A percentile compares a stretch with the other conserved stretches of the same genome.
Evolutionary conservation across 2,797 vertebrate species (phyloP).

Genomic region (Babyrousa celebensis): DNA sequence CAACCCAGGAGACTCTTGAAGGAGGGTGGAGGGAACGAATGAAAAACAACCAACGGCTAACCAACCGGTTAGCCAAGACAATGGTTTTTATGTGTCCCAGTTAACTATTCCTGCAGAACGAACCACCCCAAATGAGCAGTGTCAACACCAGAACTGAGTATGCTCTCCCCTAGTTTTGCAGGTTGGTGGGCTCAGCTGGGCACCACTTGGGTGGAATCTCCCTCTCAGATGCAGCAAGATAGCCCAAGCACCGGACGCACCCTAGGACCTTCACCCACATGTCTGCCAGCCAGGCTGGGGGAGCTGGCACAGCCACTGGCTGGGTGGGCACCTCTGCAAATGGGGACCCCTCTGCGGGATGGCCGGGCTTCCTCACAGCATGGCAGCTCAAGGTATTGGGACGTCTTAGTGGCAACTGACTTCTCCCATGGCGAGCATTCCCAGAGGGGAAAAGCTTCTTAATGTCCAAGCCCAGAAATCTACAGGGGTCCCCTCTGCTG

Average conservation of each 20-base stretch:
- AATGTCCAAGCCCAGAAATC: neutral
- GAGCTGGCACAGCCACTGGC: fast-evolving
- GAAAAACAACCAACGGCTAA: fast-evolving
- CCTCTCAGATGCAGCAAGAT: fast-evolving
- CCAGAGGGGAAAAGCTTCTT: neutral
- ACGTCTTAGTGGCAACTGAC: neutral
- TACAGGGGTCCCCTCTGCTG: fast-evolving
- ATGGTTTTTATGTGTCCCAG: fast-evolving
- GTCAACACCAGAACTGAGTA: too few species aligned
- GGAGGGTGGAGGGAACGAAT: neutral
- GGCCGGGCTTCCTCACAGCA: neutral
- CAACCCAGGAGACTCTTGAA: fast-evolving
- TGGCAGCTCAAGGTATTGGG: fast-evolving
- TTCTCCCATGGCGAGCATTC: neutral
- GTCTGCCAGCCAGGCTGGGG: neutral
- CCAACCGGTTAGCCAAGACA: fast-evolving
- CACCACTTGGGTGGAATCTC: neutral
- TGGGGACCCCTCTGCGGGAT: too few species aligned
- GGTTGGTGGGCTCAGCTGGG: neutral
- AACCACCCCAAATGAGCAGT: too few species aligned
- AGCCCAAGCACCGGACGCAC: neutral
- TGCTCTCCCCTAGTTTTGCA: neutral
- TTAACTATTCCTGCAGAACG: neutral
- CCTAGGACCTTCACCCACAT: neutral
- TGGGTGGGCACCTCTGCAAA: neutral